Evolutionary conservation across 2,113 vertebrate species (phyloP), one percentile per base, ranked within the genome.

Genomic region (Amazona vittata): DNA sequence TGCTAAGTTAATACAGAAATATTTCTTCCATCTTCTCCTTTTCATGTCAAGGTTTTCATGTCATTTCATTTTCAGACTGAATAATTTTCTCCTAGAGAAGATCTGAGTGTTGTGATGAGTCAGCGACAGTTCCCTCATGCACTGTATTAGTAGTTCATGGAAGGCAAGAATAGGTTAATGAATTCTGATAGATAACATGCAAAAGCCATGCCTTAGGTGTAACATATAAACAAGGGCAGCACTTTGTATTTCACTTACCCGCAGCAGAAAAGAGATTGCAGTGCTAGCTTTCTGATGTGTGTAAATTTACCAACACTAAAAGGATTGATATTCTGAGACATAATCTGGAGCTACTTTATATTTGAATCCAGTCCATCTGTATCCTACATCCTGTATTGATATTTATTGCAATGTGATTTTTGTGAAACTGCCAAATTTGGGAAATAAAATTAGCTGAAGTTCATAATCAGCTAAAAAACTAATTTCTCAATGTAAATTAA

Each of bases 11-110:
- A 87, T 79, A 82, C 47, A 62, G 39, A 93, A 94, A 52, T 85
- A 79, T 79, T 95, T 95, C 60, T 93, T 83, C 37, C 35, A 41
- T 92, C 65, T 91, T 95, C 11, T 29, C 46, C 59, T 86, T 94
- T 88, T 76, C 62, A 64, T 63, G 47, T 85, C 62, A 71, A 76
- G 47, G 16, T 68, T 96, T 94, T 87, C 8, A 46, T 64, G 47
- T 87, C 9, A 78, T 90, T 95, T 86, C 62, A 73, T 95, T 94
- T 96, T 82, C 47, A 60, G 67, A 82, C 22, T 71, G 86, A 91
- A 69, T 93, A 71, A 82, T 93, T 91, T 92, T 92, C 83, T 94
- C 44, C 52, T 16, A 84, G 65, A 69, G 81, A 89, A 89, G 82
- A 92, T 81, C 37, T 25, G 53, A 59, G 25, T 59, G 0, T 63